Percentiles rank a stretch among this genome's conserved stretches.
phyloP scores from a whole-genome alignment of 2,113 vertebrate species.

The Sturnira hondurensis region DNA sequence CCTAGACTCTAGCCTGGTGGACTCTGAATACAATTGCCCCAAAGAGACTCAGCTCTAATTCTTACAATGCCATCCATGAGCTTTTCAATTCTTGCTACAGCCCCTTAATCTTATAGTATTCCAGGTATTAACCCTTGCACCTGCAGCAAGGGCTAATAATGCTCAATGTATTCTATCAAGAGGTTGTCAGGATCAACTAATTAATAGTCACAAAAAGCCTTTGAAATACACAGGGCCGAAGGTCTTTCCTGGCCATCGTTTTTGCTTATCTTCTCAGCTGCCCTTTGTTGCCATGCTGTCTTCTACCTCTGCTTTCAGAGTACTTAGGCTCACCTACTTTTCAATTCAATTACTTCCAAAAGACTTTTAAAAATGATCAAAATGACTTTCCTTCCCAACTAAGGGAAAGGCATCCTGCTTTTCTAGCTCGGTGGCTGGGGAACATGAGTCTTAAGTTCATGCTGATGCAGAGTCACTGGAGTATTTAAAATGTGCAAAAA shows the following conservation, averaged over 20 bases:
- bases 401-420: neutral
- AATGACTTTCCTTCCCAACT: slow-evolving; percentile 5
- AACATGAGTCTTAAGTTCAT: neutral
- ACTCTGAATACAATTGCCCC: slow-evolving; percentile 9
- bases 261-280: slow-evolving; percentile 17
- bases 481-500: neutral
- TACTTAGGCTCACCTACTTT: slow-evolving; percentile 9
- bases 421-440: neutral
- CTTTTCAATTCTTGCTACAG: slow-evolving; percentile 29
- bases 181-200: slow-evolving; percentile 33
- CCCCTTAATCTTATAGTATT: slow-evolving; percentile 7
- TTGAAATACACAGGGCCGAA: slow-evolving; percentile 19
- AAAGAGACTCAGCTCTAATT: slow-evolving; percentile 24
- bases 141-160: slow-evolving; percentile 21
- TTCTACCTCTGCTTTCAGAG: neutral
- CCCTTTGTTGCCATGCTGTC: neutral
- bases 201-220: slow-evolving; percentile 50
- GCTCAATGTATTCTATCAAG: neutral
- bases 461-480: neutral
- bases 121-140: neutral
- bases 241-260: neutral
- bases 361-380: neutral
- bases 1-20: neutral
- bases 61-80: neutral
- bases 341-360: slow-evolving; percentile 12